phyloP scores from a whole-genome alignment of 2,113 vertebrate genomes.

The Periophthalmus modestus region DNA sequence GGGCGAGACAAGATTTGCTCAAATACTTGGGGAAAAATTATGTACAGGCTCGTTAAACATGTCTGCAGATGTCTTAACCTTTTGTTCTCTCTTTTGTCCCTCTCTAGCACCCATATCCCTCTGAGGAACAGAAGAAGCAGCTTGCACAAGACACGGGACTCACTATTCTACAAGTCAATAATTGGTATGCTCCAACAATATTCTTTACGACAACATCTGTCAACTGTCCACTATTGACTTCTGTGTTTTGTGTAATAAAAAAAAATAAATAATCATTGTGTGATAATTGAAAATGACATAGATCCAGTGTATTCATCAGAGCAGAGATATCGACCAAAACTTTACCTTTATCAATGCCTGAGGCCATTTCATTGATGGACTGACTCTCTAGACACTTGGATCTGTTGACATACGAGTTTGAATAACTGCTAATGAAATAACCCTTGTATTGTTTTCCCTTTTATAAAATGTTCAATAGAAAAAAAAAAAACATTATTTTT shows the following conservation, averaged over 20 bases:
- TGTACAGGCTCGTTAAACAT: too few species aligned
- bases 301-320: not conserved
- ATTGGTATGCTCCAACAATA: conserved; percentile 63
- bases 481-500: not conserved
- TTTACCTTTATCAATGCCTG: conserved; percentile 45
- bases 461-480: not conserved
- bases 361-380: conserved; percentile 41
- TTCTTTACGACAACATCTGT: not conserved
- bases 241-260: not conserved
- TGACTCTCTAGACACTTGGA: conserved; percentile 25
- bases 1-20: too few species aligned
- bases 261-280: not conserved
- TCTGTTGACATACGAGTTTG: conserved; percentile 19
- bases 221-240: not conserved
- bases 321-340: conserved; percentile 36
- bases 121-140: conserved; percentile 79
- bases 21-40: too few species aligned
- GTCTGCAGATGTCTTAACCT: not conserved
- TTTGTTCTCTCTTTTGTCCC: conserved; percentile 8
- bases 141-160: conserved; percentile 78
- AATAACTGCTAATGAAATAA: conserved; percentile 1
- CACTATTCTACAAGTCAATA: conserved; percentile 78
- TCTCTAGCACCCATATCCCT: conserved; percentile 71
- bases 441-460: not conserved
- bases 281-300: not conserved